These are phyloP conservation scores for Gymnogyps californianus DNA, from an alignment of 2,113 vertebrate genomes.

Conservation along the genomic window DNA sequence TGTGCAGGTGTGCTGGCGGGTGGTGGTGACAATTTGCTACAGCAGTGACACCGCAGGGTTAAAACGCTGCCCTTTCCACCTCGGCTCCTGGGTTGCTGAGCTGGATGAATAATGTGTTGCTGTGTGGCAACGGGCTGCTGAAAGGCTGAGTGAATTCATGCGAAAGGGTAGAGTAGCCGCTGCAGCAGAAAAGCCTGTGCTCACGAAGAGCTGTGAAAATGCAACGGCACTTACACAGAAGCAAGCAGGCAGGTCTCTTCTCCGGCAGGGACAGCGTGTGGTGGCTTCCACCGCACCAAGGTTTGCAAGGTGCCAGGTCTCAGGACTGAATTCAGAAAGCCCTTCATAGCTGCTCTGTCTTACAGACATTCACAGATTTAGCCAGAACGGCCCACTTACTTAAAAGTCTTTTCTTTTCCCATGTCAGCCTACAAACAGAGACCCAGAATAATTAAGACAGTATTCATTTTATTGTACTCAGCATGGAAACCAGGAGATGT, in stretches of 20 bases:
- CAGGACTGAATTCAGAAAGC: background rate
- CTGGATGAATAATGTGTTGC: background rate
- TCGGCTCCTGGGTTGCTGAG: background rate
- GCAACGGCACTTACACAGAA: background rate
- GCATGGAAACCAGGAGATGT: slow-evolving; percentile 53
- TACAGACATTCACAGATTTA: background rate
- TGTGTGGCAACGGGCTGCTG: background rate
- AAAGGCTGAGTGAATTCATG: background rate
- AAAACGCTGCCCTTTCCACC: background rate
- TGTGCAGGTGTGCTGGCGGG: background rate
- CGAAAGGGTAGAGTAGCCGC: background rate
- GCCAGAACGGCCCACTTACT: background rate
- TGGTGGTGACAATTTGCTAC: background rate
- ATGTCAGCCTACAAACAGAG: slow-evolving; percentile 27
- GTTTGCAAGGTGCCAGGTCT: background rate
- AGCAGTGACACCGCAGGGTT: background rate
- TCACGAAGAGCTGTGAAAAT: background rate
- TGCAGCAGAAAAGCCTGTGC: background rate
- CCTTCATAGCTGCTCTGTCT: background rate
- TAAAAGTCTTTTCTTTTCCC: background rate
- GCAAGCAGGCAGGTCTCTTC: background rate
- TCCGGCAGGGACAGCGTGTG: accelerated
- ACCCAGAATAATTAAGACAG: slow-evolving; percentile 48
- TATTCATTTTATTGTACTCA: slow-evolving; percentile 55
- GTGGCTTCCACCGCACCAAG: background rate